Base-by-base conservation (phyloP, 2,888 invertebrate species). In the Stenoptilia bipunctidactyla region DNA sequence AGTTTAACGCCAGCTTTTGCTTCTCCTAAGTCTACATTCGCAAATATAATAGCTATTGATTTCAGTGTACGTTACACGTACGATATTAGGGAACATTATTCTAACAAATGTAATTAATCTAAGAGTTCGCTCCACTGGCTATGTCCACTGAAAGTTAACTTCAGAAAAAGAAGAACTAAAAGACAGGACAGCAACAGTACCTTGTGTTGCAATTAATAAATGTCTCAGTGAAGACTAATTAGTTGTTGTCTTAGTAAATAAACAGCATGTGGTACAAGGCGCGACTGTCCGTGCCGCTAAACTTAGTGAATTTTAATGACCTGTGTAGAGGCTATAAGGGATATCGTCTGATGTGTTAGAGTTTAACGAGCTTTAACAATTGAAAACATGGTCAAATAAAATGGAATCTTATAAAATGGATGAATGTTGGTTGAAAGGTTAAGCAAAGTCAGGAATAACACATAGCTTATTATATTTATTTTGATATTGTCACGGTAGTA, bases 201-300 rank as follows among this genome's bases (percentile, higher is more conserved):
- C 72, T 68, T 61, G 69, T 73, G 77, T 76, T 60, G 73, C 76
- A 74, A 82, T 82, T 80, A 79, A 79, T 80, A 79, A 69, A 77
- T 52, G 79, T 80, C 80, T 55, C 64, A 61, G 58, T 63, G 54
- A 56, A 68, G 71, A 72, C 74, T 79, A 80, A 82, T 80, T 79
- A 77, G 74, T 70, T 66, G 65, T 65, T 70, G 62, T 68, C 61
- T 55, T 30, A 55, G 49, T 45, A 62, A 68, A 66, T 63, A 63
- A 66, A 67, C 61, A 70, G 70, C 66, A 61, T 65, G 55, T 65
- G 63, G 56, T 67, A 56, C 52, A 49, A 48, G 51, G 14, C 20
- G 40, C 52, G 44, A 49, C 47, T 49, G 50, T 55, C 50, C 51
- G 56, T 50, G 54, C 55, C 56, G 49, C 58, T 59, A 34, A 43